Evolutionary conservation across 1,140 invertebrate species (phyloP), one percentile per base, ranked within the genome.

Genomic region (Neoseiulus cucumeris): DNA sequence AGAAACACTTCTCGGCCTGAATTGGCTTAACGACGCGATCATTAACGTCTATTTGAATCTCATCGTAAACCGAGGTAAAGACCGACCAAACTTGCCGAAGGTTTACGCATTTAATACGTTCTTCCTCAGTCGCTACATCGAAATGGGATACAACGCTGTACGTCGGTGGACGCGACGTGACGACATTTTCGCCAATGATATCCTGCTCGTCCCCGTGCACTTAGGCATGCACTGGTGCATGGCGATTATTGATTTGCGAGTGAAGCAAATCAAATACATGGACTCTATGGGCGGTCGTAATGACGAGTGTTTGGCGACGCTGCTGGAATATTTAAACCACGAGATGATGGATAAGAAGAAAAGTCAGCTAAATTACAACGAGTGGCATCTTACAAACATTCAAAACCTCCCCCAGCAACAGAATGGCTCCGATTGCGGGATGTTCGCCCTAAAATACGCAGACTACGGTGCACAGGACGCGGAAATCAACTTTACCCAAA

Each of bases 381-480:
- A 80, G 7, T 96, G 90, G 84, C 79, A 73, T 30, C 76, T 9
- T 80, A 84, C 84, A 68, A 82, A 79, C 71, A 72, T 79, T 64
- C 65, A 84, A 78, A 83, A 90, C 72, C 91, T 95, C 70, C 95
- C 95, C 0, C 85, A 88, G 70, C 94, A 98, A 77, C 87, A 87
- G 82, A 98, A 98, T 77, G 90, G 91, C 18, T 89, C 86, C 73
- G 94, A 98, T 75, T 98, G 94, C 77, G 94, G 94, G 2, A 89
- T 98, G 77, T 98, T 98, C 76, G 82, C 90, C 0, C 95, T 91
- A 76, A 94, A 91, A 75, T 95, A 89, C 79, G 91, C 91, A 0
- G 93, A 98, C 75, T 94, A 87, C 75, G 78, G 87, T n/a, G 81
- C 83, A 0, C 80, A 90, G 47, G 81, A 85, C 72, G 85, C 83